Percentiles rank a stretch among this genome's conserved stretches.
phyloP scores from a whole-genome alignment of 1,140 invertebrate genomes.

The Coelopa frigida region DNA sequence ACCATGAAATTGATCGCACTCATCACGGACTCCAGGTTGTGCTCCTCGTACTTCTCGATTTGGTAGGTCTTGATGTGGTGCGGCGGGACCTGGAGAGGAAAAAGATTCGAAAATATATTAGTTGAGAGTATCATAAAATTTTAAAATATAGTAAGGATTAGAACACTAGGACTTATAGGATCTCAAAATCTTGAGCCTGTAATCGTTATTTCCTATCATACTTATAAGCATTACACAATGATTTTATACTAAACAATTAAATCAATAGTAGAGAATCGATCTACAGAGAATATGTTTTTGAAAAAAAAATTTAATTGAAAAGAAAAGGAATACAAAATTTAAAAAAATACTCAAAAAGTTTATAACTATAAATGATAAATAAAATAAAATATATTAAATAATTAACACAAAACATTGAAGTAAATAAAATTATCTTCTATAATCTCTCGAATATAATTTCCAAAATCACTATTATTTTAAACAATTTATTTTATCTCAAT shows the following conservation, averaged over 20 bases:
- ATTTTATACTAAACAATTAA: neutral
- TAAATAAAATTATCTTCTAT: no score
- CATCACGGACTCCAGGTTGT: constrained; percentile 36
- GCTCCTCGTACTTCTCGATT: constrained; percentile 35
- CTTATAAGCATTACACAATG: neutral
- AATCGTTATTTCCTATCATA: neutral
- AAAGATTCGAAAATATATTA: no score
- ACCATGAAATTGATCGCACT: constrained; percentile 49
- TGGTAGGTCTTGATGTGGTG: constrained; percentile 41
- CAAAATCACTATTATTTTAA: no score
- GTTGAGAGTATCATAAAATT: no score
- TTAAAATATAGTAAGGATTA: no score
- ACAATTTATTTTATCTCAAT: no score
- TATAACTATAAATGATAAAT: neutral
- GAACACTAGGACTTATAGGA: no score
- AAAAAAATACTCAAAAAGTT: neutral
- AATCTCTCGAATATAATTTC: no score
- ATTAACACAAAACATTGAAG: neutral
- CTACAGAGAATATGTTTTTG: no score
- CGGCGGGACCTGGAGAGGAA: constrained; percentile 30
- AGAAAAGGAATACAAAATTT: neutral
- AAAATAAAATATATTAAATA: neutral
- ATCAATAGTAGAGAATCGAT: no score
- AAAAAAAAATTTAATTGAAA: neutral
- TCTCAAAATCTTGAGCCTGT: no score